Conservation (phyloP, 2,888 invertebrate species). For the Ypsolopha sequella region DNA sequence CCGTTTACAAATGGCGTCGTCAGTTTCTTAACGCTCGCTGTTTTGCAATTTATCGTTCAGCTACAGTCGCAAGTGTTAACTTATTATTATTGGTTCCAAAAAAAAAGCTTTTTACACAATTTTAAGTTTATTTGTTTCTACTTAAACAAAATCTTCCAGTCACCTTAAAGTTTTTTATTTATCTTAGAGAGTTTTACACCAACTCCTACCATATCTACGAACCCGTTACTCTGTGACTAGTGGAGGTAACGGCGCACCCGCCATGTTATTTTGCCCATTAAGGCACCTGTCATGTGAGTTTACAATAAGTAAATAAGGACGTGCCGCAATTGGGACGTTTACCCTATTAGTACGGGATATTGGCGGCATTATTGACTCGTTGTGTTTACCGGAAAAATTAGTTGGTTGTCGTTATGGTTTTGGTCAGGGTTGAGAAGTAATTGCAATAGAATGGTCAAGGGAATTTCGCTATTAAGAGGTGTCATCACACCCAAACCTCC, state of each 20-base stretch:
- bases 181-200: background rate
- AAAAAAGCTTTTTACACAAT: no score
- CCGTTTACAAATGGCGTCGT: no score
- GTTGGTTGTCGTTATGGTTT: slow-evolving; percentile 12
- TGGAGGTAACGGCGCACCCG: slow-evolving; percentile 44
- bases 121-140: no score
- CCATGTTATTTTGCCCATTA: slow-evolving; percentile 67
- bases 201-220: background rate
- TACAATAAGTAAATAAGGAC: slow-evolving; percentile 69
- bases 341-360: slow-evolving; percentile 59
- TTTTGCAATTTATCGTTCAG: no score
- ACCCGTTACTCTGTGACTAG: slow-evolving; percentile 23
- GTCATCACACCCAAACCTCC: no score
- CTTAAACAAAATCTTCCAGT: no score
- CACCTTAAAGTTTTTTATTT: no score
- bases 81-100: no score
- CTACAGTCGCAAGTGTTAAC: no score
- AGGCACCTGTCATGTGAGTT: slow-evolving; percentile 69
- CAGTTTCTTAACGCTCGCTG: no score
- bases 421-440: slow-evolving; percentile 13
- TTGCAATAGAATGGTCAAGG: background rate
- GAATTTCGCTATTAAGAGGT: background rate
- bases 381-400: slow-evolving; percentile 57
- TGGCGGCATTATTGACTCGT: slow-evolving; percentile 40
- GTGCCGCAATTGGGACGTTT: slow-evolving; percentile 36